These are phyloP conservation scores for Nysson spinosus DNA, from an alignment of 2,888 invertebrate genomes.

Conservation along the genomic window DNA sequence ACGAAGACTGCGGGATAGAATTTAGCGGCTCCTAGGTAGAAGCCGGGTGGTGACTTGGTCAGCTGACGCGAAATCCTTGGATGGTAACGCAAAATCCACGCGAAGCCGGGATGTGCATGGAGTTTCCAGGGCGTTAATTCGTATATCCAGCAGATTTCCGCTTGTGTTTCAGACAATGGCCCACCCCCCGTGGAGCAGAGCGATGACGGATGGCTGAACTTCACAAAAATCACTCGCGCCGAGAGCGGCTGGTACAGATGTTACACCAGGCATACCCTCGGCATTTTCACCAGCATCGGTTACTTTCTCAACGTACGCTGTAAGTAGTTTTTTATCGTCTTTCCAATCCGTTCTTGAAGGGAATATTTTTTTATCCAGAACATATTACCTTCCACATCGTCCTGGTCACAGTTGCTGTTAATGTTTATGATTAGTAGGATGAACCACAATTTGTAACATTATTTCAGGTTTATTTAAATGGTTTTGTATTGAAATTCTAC, in stretches of 20 bases:
- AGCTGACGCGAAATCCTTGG: conserved; percentile 21
- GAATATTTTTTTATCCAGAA: too few species aligned
- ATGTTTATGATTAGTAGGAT: too few species aligned
- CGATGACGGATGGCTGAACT: conserved; percentile 90
- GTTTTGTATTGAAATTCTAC: too few species aligned
- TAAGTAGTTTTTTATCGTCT: conserved; percentile 80
- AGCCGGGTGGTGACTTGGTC: conserved; percentile 15
- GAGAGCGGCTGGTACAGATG: conserved; percentile 97
- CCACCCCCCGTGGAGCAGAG: conserved; percentile 82
- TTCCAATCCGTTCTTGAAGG: neutral
- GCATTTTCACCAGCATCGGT: conserved; percentile 92
- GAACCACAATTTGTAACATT: too few species aligned
- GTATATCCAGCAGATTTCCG: conserved; percentile 38
- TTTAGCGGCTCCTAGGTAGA: neutral
- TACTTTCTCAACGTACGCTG: conserved; percentile 93
- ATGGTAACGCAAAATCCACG: conserved; percentile 36
- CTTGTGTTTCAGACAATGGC: conserved; percentile 73
- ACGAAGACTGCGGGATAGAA: conserved; percentile 7
- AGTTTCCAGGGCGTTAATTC: conserved; percentile 54
- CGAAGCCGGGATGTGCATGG: conserved; percentile 17
- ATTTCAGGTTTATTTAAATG: too few species aligned
- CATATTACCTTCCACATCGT: too few species aligned
- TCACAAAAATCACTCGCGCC: conserved; percentile 86
- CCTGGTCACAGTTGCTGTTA: too few species aligned
- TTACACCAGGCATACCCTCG: conserved; percentile 89